Base-by-base conservation (phyloP, 1,140 invertebrate species). In the Drosophila bocqueti region DNA sequence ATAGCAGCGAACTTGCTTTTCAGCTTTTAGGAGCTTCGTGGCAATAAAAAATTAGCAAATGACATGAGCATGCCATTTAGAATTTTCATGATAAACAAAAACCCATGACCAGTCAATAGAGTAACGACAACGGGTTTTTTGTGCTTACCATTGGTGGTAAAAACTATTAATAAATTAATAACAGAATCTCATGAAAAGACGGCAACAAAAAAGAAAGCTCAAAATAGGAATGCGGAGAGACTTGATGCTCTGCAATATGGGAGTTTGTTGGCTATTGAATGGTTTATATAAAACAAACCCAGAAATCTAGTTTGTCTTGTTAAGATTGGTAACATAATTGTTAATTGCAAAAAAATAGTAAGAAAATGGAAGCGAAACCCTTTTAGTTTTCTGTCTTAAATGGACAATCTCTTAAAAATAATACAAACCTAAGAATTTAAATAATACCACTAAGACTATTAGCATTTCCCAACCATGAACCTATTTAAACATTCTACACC, bases 111-210 rank as follows among this genome's bases (percentile, higher is more conserved):
- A 74, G 47, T 55, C 76, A 40, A 73, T 73, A 73, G 69, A 71
- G 69, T 36, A 72, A 73, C 59, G 45, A 36, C 64, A 77, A 81
- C 73, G 55, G 62, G 62, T 75, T 89, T 83, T 54, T 57, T 61
- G 38, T 63, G 67, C 31, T 72, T 46, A 60, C 34, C 62, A 34
- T 57, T 40, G 69, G 71, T 64, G 45, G 65, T n/a, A 55, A 86
- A 89, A 80, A 84, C 83, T 89, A 83, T 89, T 83, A 69, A 87
- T 83, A 80, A 69, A 77, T 89, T 77, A 69, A 80, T 83, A 83
- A 76, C 61, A 57, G 67, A 79, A 81, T 69, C 54, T 47, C 26
- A 63, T 72, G 46, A 78, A 43, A 67, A 55, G 64, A 45, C 31
- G 45, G 64, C 24, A 38, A 66, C n/a, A 67, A 55, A 64, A 66